Percentiles rank a stretch among this genome's conserved stretches.
These are phyloP conservation scores for Brachycybe producta DNA, from an alignment of 2,888 invertebrate species.

Conservation along the genomic window DNA sequence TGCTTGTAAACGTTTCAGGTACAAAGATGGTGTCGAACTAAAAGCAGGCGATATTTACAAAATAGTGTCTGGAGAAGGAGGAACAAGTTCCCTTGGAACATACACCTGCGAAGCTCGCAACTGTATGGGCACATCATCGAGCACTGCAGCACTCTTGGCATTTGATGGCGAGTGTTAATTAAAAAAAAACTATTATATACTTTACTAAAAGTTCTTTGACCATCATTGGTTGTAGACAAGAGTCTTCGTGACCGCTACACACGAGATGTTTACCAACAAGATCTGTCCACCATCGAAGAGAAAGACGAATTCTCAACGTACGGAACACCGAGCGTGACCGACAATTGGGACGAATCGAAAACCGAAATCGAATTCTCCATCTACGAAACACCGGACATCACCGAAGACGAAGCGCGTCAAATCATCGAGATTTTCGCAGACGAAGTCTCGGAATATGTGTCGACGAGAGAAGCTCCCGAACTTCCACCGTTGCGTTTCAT, in stretches of 20 bases:
- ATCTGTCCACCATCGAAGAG: slow-evolving; percentile 21
- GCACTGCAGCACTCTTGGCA: slow-evolving; percentile 73
- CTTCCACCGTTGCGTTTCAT: slow-evolving; percentile 74
- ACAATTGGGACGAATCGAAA: slow-evolving; percentile 20
- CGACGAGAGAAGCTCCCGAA: slow-evolving; percentile 44
- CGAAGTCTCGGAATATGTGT: slow-evolving; percentile 74
- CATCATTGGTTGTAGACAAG: slow-evolving; percentile 4
- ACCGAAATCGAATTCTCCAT: slow-evolving; percentile 41
- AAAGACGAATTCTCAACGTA: slow-evolving; percentile 19
- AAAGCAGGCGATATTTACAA: slow-evolving; percentile 84
- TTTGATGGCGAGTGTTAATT: slow-evolving; percentile 53
- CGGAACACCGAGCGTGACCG: slow-evolving; percentile 19
- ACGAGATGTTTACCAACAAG: slow-evolving; percentile 18
- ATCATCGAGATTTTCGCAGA: slow-evolving; percentile 91
- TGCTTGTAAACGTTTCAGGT: slow-evolving; percentile 31
- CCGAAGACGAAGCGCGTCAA: slow-evolving; percentile 80
- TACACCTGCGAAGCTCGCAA: slow-evolving; percentile 83
- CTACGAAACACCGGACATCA: slow-evolving; percentile 82
- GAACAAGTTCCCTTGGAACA: slow-evolving; percentile 75
- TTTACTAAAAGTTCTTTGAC: neutral
- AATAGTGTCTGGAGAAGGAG: slow-evolving; percentile 79
- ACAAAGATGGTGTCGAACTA: slow-evolving; percentile 75
- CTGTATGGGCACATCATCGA: slow-evolving; percentile 79
- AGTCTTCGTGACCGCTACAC: neutral
- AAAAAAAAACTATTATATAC: neutral